Evolutionary conservation across 2,113 vertebrate species (phyloP).

Genomic region (Psophia crepitans): DNA sequence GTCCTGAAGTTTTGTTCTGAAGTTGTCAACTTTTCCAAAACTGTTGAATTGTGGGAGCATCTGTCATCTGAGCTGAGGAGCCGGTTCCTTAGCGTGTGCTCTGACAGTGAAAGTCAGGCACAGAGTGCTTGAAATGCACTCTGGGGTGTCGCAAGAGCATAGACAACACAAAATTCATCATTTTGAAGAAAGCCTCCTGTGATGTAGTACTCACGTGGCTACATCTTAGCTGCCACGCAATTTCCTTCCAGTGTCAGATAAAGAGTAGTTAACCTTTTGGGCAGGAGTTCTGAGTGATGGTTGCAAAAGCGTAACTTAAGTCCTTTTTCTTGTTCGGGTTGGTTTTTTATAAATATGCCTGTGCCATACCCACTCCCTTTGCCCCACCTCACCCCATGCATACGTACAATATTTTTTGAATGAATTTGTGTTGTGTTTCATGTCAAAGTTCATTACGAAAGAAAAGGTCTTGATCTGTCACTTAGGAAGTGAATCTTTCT

Average conservation of each 20-base stretch:
- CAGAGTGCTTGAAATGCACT: neutral
- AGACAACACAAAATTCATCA: neutral
- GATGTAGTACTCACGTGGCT: neutral
- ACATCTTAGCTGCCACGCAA: neutral
- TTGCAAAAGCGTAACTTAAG: neutral
- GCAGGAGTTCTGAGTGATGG: neutral
- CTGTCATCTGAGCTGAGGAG: neutral
- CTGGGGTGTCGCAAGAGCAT: neutral
- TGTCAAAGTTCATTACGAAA: neutral
- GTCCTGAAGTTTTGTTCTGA: neutral
- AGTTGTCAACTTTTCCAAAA: neutral
- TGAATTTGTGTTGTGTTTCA: neutral
- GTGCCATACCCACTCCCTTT: neutral
- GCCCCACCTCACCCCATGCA: no score
- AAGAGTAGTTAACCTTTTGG: neutral
- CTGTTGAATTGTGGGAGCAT: neutral
- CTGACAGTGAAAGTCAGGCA: neutral
- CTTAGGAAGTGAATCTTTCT: neutral
- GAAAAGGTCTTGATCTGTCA: neutral
- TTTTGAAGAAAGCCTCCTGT: neutral
- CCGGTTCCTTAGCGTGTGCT: neutral
- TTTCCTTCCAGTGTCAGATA: neutral
- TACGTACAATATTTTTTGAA: neutral
- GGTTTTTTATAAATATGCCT: neutral
- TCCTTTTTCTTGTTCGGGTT: neutral